Percentiles rank a stretch among this genome's conserved stretches.
Evolutionary conservation across 2,888 invertebrate genomes (phyloP).

Genomic region (Diogma glabrata): DNA sequence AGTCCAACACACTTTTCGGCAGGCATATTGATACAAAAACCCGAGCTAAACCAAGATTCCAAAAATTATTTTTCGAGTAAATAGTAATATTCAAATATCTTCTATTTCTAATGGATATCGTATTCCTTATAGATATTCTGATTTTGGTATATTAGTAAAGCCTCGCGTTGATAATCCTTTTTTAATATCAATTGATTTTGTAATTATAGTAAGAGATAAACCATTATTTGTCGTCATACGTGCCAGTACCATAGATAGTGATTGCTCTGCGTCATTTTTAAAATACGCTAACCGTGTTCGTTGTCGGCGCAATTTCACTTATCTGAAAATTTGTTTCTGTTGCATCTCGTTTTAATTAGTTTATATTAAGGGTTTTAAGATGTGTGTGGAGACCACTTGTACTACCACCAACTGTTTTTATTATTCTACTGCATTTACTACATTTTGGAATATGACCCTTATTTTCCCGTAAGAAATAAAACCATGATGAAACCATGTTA

Average conservation of each 20-base stretch:
- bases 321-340: not conserved
- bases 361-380: not conserved
- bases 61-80: not conserved
- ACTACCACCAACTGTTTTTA: not conserved
- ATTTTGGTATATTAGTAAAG: not conserved
- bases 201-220: not conserved
- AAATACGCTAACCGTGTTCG: not conserved
- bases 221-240: not conserved
- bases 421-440: not conserved
- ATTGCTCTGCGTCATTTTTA: not conserved
- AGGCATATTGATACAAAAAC: not conserved
- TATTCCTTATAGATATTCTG: not conserved
- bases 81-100: not conserved
- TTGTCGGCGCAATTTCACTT: not conserved
- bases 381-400: not conserved
- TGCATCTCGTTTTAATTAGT: not conserved
- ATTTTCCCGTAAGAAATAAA: conserved; percentile 1
- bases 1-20: not conserved
- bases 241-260: not conserved
- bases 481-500: not conserved
- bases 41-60: not conserved
- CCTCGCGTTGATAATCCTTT: not conserved
- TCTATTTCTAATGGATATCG: no score
- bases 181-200: not conserved
- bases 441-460: no score